Percentiles rank a stretch among this genome's conserved stretches.
Evolutionary conservation across 1,140 invertebrate species (phyloP).

Genomic region (Rhizoglyphus robini): DNA sequence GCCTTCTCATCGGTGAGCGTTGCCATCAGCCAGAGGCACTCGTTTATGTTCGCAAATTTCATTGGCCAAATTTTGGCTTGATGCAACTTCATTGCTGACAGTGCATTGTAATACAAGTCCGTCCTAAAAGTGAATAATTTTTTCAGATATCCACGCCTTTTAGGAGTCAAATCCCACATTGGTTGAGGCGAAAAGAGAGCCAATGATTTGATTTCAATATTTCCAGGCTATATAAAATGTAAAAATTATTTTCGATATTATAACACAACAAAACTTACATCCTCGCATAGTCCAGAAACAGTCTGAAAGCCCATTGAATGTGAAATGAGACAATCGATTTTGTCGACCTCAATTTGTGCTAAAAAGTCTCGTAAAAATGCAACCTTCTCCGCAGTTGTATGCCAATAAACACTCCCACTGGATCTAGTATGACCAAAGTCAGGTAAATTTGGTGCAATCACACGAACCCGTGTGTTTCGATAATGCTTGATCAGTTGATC

Average conservation of each 20-base stretch:
- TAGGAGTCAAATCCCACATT: not conserved
- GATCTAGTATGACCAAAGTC: constrained; percentile 12
- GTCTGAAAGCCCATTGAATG: constrained; percentile 11
- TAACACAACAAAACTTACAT: not conserved
- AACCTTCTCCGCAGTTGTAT: constrained; percentile 5
- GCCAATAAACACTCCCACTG: not conserved
- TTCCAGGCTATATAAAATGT: not conserved
- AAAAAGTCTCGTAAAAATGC: constrained; percentile 11
- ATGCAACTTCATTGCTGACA: not conserved
- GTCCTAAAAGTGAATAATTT: not conserved
- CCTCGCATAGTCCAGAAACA: not conserved
- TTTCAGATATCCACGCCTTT: not conserved
- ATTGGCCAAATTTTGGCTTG: not conserved
- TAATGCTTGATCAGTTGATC: constrained; percentile 7
- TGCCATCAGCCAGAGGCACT: not conserved
- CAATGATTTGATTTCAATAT: not conserved
- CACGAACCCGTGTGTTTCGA: not conserved
- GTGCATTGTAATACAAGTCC: not conserved
- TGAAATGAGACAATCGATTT: constrained; percentile 3
- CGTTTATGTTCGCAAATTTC: not conserved
- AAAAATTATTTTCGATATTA: too few relatives aligned
- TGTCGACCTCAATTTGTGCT: not conserved
- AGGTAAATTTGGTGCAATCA: constrained; percentile 17
- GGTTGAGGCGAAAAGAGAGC: constrained; percentile 1
- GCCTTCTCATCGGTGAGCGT: not conserved